A percentile compares a stretch with the other conserved stretches of the same genome.
Evolutionary conservation across 1,140 invertebrate species (phyloP).

Genomic region (Orius insidiosus): DNA sequence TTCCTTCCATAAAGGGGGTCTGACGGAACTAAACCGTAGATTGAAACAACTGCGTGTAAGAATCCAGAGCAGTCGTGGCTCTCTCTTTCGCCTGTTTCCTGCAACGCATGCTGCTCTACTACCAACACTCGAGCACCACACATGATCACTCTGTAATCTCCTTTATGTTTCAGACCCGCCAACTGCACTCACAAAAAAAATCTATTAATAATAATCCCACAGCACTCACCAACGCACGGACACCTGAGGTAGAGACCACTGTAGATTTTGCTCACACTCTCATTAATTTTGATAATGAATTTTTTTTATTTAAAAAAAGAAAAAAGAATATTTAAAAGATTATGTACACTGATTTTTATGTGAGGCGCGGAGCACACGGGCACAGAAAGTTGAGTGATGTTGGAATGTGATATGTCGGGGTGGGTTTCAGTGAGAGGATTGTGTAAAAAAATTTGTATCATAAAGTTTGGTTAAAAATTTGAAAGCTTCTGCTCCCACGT

Average conservation of each 20-base stretch:
- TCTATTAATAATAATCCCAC: constrained; percentile 4
- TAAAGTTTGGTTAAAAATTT: too few relatives aligned
- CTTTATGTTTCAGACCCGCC: constrained; percentile 17
- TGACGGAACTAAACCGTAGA: neutral
- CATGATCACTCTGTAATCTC: constrained; percentile 15
- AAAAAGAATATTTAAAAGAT: neutral
- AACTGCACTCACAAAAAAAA: constrained; percentile 12
- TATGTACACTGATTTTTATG: constrained; percentile 2
- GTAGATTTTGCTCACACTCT: constrained; percentile 16
- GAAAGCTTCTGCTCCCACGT: too few relatives aligned
- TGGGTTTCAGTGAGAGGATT: constrained; percentile 13
- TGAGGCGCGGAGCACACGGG: constrained; percentile 7
- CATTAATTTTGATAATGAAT: too few relatives aligned
- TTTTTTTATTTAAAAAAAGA: neutral
- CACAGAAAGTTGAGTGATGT: constrained; percentile 11
- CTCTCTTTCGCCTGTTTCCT: constrained; percentile 6
- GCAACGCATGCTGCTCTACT: constrained; percentile 1
- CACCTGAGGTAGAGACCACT: constrained; percentile 11
- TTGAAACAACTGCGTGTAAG: constrained; percentile 4
- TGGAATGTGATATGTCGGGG: constrained; percentile 12
- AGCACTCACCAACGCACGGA: constrained; percentile 12
- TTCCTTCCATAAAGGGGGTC: neutral
- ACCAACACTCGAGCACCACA: constrained; percentile 1
- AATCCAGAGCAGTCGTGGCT: too few relatives aligned
- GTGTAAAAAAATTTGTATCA: neutral